A percentile compares a stretch with the other conserved stretches of the same genome.
Evolutionary conservation across 2,888 invertebrate genomes (phyloP).

Genomic region (Endomychus coccineus): DNA sequence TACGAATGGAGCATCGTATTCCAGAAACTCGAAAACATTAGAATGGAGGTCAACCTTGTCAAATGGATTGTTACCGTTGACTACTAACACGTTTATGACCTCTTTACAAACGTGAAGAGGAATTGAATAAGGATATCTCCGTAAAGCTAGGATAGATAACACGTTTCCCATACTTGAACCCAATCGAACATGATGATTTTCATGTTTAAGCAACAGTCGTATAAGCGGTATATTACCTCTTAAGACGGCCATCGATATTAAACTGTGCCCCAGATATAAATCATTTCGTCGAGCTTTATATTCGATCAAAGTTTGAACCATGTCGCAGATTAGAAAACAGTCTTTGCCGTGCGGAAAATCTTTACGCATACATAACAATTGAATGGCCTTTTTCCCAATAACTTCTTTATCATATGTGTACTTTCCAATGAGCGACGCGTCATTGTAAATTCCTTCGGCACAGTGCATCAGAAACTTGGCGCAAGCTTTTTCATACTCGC

Average conservation of each 20-base stretch:
- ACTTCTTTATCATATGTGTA: slow-evolving; percentile 25
- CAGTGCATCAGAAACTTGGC: slow-evolving; percentile 34
- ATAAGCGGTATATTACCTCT: slow-evolving; percentile 33
- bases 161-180: slow-evolving; percentile 36
- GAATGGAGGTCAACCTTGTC: slow-evolving; percentile 26
- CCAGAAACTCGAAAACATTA: slow-evolving; percentile 34
- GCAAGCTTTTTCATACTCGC: slow-evolving; percentile 33
- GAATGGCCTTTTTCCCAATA: slow-evolving; percentile 39
- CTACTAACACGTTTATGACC: slow-evolving; percentile 28
- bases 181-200: slow-evolving; percentile 32
- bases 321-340: slow-evolving; percentile 23
- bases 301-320: slow-evolving; percentile 26
- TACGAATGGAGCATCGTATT: slow-evolving; percentile 7
- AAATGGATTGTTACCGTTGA: slow-evolving; percentile 35
- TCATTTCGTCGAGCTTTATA: slow-evolving; percentile 22
- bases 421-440: too few species aligned
- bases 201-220: slow-evolving; percentile 25
- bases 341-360: slow-evolving; percentile 31
- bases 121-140: slow-evolving; percentile 29
- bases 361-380: slow-evolving; percentile 36
- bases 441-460: slow-evolving; percentile 17
- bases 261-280: slow-evolving; percentile 37
- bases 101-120: slow-evolving; percentile 24
- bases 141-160: slow-evolving; percentile 33
- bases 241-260: slow-evolving; percentile 37